Conservation (phyloP, 2,113 vertebrate genomes). For the Ramphastos sulfuratus region DNA sequence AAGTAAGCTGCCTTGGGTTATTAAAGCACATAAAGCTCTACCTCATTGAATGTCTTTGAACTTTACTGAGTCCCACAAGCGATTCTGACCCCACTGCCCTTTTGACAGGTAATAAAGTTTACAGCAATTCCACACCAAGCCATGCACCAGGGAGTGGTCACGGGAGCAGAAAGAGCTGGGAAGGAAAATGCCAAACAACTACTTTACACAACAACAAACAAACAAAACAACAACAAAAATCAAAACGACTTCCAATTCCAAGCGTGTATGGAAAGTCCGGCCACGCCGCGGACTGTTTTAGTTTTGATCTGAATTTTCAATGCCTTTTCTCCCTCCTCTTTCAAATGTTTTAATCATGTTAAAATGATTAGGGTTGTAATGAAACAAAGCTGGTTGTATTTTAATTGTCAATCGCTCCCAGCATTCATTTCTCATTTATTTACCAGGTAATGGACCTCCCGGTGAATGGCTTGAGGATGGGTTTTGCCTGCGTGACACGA, state of each 20-base stretch:
- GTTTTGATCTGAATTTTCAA: not conserved
- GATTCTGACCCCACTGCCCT: slow-evolving; percentile 90
- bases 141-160: slow-evolving; percentile 90
- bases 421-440: slow-evolving; percentile 80
- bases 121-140: slow-evolving; percentile 97
- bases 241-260: slow-evolving; percentile 53
- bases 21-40: slow-evolving; percentile 89
- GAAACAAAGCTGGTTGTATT: slow-evolving; percentile 65
- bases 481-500: slow-evolving; percentile 81
- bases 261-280: slow-evolving; percentile 27
- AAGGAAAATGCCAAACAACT: slow-evolving; percentile 73
- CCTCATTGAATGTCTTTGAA: slow-evolving; percentile 94
- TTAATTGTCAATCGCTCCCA: slow-evolving; percentile 74
- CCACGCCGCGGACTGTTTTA: not conserved
- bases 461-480: slow-evolving; percentile 85
- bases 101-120: slow-evolving; percentile 99
- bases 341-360: slow-evolving; percentile 50
- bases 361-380: slow-evolving; percentile 74
- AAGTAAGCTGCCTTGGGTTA: slow-evolving; percentile 87
- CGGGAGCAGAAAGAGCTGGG: slow-evolving; percentile 76
- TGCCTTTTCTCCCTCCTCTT: not conserved
- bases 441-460: slow-evolving; percentile 84
- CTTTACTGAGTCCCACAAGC: slow-evolving; percentile 96
- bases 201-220: too few relatives aligned
- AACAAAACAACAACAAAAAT: not conserved